Percentiles rank a stretch among this genome's conserved stretches.
Evolutionary conservation across 2,888 invertebrate genomes (phyloP).

Genomic region (Aquatica leii): DNA sequence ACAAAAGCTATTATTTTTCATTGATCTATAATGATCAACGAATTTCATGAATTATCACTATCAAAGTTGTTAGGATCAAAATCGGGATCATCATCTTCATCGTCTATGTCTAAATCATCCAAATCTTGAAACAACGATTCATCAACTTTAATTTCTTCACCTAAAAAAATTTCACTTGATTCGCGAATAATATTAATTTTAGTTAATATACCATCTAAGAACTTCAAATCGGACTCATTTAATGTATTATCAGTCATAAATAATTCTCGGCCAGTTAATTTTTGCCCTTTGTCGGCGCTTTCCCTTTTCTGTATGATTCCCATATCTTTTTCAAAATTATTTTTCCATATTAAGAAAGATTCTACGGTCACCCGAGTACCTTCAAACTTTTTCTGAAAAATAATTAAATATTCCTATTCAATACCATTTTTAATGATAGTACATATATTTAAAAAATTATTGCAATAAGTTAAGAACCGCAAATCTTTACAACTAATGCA

Average conservation of each 20-base stretch:
- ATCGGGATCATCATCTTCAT: slow-evolving; percentile 71
- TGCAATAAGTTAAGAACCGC: too few species aligned
- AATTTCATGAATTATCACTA: slow-evolving; percentile 43
- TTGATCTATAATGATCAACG: too few species aligned
- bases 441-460: neutral
- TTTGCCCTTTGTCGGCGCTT: slow-evolving; percentile 75
- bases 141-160: slow-evolving; percentile 88
- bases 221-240: slow-evolving; percentile 96
- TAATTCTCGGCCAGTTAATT: slow-evolving; percentile 91
- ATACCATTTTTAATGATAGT: neutral
- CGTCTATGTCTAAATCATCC: slow-evolving; percentile 81
- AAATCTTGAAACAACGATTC: slow-evolving; percentile 92
- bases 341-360: slow-evolving; percentile 94
- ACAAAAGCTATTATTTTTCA: neutral
- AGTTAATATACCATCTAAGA: slow-evolving; percentile 75
- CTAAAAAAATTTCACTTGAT: slow-evolving; percentile 52
- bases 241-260: slow-evolving; percentile 93
- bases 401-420: slow-evolving; percentile 27
- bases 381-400: slow-evolving; percentile 88
- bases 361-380: slow-evolving; percentile 96
- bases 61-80: slow-evolving; percentile 63
- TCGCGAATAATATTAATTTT: slow-evolving; percentile 50
- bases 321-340: slow-evolving; percentile 90
- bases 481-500: too few species aligned
- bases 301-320: slow-evolving; percentile 77